These are phyloP conservation scores for Chrysolina oricalcia DNA, from an alignment of 2,888 invertebrate genomes.

Conservation along the genomic window DNA sequence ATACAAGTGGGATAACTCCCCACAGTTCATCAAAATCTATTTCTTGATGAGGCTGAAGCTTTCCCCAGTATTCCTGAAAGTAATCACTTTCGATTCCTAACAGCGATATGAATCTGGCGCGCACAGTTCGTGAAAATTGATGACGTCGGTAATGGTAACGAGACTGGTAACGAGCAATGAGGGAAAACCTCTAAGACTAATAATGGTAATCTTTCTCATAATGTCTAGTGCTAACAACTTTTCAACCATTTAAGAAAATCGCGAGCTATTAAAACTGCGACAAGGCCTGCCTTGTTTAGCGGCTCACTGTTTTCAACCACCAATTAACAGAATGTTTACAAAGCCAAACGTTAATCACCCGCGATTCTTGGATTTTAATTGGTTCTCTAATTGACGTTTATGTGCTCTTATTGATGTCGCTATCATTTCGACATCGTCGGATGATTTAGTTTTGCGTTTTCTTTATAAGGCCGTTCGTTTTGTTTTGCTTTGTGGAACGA, in stretches of 20 bases:
- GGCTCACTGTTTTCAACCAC: conserved; percentile 60
- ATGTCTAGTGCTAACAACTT: conserved; percentile 72
- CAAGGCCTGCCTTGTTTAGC: conserved; percentile 66
- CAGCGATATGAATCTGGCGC: conserved; percentile 68
- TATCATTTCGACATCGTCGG: conserved; percentile 50
- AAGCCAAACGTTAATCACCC: conserved; percentile 69
- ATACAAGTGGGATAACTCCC: no score
- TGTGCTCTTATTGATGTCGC: conserved; percentile 63
- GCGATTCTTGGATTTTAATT: conserved; percentile 68
- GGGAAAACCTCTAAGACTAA: conserved; percentile 71
- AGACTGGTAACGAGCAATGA: conserved; percentile 69
- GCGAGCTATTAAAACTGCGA: conserved; percentile 70
- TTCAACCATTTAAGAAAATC: conserved; percentile 72
- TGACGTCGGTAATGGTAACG: conserved; percentile 69
- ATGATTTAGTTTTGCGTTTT: conserved; percentile 29
- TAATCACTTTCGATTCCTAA: conserved; percentile 66
- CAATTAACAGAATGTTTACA: conserved; percentile 67
- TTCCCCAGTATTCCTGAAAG: conserved; percentile 16
- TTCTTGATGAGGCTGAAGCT: background rate
- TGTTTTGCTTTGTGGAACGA: background rate
- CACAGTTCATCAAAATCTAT: no score
- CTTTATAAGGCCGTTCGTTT: conserved; percentile 1
- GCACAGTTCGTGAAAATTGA: conserved; percentile 69
- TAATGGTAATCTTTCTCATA: conserved; percentile 70
- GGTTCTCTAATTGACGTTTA: conserved; percentile 70